phyloP scores from a whole-genome alignment of 1,140 invertebrate species.

The Drosophila carrolli region DNA sequence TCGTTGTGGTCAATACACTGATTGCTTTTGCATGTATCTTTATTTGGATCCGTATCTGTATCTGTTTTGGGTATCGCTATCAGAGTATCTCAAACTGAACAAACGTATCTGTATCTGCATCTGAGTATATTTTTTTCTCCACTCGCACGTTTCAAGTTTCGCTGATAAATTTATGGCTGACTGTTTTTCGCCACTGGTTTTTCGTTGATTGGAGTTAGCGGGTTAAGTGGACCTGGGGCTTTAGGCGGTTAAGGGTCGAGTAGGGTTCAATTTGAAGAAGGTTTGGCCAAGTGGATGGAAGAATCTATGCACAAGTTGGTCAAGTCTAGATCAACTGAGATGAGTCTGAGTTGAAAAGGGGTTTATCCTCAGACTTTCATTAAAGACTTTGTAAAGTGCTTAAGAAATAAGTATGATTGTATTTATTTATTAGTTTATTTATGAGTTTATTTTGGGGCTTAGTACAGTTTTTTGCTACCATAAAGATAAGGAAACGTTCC shows the following conservation, averaged over 20 bases:
- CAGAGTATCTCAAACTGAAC: slow-evolving; percentile 36
- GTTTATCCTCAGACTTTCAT: neutral
- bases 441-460: no score
- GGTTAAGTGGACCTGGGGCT: slow-evolving; percentile 23
- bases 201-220: slow-evolving; percentile 22
- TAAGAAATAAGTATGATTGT: neutral
- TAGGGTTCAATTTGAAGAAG: slow-evolving; percentile 10
- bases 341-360: slow-evolving; percentile 3
- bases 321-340: slow-evolving; percentile 4
- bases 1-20: slow-evolving; percentile 84
- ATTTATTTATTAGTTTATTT: no score
- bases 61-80: slow-evolving; percentile 20
- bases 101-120: slow-evolving; percentile 33
- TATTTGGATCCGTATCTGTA: slow-evolving; percentile 32
- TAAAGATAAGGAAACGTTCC: neutral
- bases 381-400: neutral
- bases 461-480: no score
- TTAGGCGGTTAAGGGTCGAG: neutral
- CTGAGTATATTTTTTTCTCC: slow-evolving; percentile 33
- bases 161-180: slow-evolving; percentile 50
- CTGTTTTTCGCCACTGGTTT: slow-evolving; percentile 30
- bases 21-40: slow-evolving; percentile 80
- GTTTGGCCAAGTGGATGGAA: slow-evolving; percentile 4
- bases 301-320: slow-evolving; percentile 13
- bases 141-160: slow-evolving; percentile 46